phyloP scores from a whole-genome alignment of 2,113 vertebrate genomes.

The Stegastes partitus region DNA sequence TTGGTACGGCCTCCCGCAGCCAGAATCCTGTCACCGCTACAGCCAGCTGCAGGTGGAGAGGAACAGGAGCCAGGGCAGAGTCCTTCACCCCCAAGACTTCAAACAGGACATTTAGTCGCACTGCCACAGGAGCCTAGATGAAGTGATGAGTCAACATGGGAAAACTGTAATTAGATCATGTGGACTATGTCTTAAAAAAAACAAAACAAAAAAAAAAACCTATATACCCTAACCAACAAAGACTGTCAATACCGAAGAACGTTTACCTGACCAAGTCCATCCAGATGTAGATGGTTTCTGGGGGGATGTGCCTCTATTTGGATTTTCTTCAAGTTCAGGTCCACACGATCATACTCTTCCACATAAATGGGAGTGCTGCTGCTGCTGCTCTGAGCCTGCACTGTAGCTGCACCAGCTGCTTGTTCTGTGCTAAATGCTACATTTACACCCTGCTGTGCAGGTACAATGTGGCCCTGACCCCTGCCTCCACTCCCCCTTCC shows the following conservation, averaged over 20 bases:
- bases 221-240: neutral
- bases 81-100: constrained; percentile 73
- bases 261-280: constrained; percentile 87
- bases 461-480: constrained; percentile 12
- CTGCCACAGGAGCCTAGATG: constrained; percentile 54
- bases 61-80: constrained; percentile 61
- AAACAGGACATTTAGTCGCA: constrained; percentile 67
- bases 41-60: constrained; percentile 69
- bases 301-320: constrained; percentile 75
- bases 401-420: constrained; percentile 4
- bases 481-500: constrained; percentile 34
- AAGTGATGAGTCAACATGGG: neutral
- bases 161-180: neutral
- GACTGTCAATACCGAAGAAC: neutral
- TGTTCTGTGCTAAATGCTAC: constrained; percentile 16
- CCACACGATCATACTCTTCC: constrained; percentile 89
- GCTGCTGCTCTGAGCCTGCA: constrained; percentile 1
- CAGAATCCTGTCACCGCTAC: constrained; percentile 81
- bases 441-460: constrained; percentile 24
- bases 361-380: constrained; percentile 61
- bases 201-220: no score
- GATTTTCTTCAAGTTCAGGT: constrained; percentile 86
- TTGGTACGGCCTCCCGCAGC: constrained; percentile 72
- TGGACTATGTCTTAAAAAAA: neutral
- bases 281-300: constrained; percentile 73